A percentile compares a stretch with the other conserved stretches of the same genome.
phyloP scores from a whole-genome alignment of 2,797 vertebrate species.

The Rhincodon typus region DNA sequence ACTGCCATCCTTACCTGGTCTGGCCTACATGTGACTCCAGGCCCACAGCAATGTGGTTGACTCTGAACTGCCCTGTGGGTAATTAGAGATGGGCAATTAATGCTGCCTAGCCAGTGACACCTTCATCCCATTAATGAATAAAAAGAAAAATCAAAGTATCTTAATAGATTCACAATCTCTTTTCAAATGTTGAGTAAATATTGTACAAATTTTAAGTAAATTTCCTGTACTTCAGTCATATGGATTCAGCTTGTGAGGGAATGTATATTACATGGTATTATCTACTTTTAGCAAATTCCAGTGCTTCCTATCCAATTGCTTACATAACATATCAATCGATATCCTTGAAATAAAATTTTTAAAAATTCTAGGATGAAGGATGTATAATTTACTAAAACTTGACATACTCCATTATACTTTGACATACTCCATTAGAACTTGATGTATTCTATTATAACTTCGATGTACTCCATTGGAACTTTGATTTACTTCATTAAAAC shows the following conservation, averaged over 20 bases:
- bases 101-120: too few relatives aligned
- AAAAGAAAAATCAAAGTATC: neutral
- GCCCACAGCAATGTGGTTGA: too few relatives aligned
- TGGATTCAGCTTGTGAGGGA: neutral
- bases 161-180: neutral
- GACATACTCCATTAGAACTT: slow-evolving; percentile 19
- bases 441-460: slow-evolving; percentile 11
- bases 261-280: neutral
- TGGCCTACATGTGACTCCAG: too few relatives aligned
- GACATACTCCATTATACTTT: neutral
- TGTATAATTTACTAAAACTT: slow-evolving; percentile 8
- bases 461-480: neutral
- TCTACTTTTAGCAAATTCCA: neutral
- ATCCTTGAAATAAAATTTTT: neutral
- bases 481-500: neutral
- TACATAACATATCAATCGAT: slow-evolving; percentile 22
- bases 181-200: neutral
- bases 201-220: too few relatives aligned
- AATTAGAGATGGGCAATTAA: too few relatives aligned
- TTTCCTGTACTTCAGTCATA: neutral
- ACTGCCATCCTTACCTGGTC: too few relatives aligned
- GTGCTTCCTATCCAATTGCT: neutral
- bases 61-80: too few relatives aligned
- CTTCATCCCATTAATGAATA: too few relatives aligned
- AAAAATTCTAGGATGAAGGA: neutral